Evolutionary conservation across 1,140 invertebrate genomes (phyloP), one percentile per base, ranked within the genome.

Genomic region (Araneus ventricosus): DNA sequence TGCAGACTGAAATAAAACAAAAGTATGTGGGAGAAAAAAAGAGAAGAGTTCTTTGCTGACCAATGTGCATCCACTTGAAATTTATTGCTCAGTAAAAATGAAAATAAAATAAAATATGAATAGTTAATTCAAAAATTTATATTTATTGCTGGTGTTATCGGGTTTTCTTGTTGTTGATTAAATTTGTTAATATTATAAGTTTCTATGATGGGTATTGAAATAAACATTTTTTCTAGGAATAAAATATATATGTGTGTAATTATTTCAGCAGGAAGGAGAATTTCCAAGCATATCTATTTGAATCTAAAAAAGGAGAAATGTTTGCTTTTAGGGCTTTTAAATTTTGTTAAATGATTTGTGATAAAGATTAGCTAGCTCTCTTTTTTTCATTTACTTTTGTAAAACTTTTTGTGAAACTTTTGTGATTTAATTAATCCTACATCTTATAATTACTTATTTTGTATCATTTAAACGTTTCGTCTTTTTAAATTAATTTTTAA

Each of bases 1-100:
- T 37, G 20, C 8, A 75, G 30, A 75, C 27, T 75, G 70, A 75
- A 75, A 75, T 75, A 37, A 75, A 75, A 22, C 70, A 75, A 75
- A 75, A 75, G 34, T 27, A 67, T 14, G 27, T 67, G n/a, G 14
- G 20, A 17, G 70, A 5, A 22, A n/a, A n/a, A 14, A 22, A 20
- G 20, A 75, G n/a, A 37, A 5, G 30, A 75, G 20, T 75, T 75
- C 17, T 34, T 75, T 75, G 17, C 27, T 75, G 10, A 37, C 34
- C 70, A 37, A 63, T 24, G 24, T 63, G 24, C 59, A 17, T 52
- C 0, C 10, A 17, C 45, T 52, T 14, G 45, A 52, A 52, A 52
- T 52, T 52, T 52, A 52, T 52, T 17, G 10, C 45, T 14, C 14
- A 1, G 45, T 14, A 52, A 52, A 52, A n/a, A 52, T 8, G 45